These are phyloP conservation scores for Macrophya annulata DNA, from an alignment of 2,888 invertebrate genomes.

Conservation along the genomic window DNA sequence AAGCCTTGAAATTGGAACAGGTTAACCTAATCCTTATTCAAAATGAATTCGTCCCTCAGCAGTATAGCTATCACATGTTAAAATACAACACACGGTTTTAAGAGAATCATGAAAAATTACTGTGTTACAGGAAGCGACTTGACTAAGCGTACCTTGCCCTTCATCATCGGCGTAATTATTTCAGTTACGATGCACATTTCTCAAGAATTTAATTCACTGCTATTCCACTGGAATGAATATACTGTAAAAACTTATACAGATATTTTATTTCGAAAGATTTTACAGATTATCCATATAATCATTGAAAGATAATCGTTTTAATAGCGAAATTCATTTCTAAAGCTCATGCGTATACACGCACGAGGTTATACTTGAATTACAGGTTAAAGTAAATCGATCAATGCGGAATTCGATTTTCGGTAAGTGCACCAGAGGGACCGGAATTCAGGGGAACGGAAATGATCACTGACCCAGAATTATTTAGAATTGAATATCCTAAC, in stretches of 20 bases:
- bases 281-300: neutral
- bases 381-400: neutral
- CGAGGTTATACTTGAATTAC: neutral
- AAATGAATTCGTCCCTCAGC: constrained; percentile 1
- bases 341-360: neutral
- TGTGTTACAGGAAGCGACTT: neutral
- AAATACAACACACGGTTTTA: neutral
- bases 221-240: neutral
- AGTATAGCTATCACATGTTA: neutral
- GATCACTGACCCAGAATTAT: constrained; percentile 25
- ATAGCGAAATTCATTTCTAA: neutral
- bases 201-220: neutral
- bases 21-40: constrained; percentile 28
- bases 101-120: constrained; percentile 13
- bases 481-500: constrained; percentile 18
- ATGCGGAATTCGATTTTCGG: neutral
- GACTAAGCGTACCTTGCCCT: neutral
- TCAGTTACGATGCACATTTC: neutral
- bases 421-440: neutral
- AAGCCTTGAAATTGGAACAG: constrained; percentile 26
- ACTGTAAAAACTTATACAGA: no score
- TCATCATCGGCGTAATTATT: neutral
- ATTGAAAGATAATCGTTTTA: neutral
- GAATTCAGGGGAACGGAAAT: constrained; percentile 1
- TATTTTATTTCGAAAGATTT: neutral